Evolutionary conservation across 2,888 invertebrate genomes (phyloP).

Genomic region (Dasysyrphus albostriatus): DNA sequence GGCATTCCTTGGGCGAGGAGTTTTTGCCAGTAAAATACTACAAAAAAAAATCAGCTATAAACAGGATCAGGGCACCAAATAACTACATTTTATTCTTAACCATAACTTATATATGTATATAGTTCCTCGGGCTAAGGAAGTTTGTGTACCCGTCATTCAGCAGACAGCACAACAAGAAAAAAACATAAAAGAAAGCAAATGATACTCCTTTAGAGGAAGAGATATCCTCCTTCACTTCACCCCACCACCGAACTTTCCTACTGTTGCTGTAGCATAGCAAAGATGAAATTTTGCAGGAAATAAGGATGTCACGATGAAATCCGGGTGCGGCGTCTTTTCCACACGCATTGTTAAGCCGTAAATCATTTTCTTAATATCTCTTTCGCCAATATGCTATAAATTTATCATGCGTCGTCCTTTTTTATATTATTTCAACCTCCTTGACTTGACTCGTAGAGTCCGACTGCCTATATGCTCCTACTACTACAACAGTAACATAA

Average conservation of each 20-base stretch:
- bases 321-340: slow-evolving; percentile 57
- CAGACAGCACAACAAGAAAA: slow-evolving; percentile 8
- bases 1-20: slow-evolving; percentile 45
- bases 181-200: slow-evolving; percentile 15
- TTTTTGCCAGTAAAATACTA: neutral
- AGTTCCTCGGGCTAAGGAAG: slow-evolving; percentile 68
- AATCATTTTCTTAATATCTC: slow-evolving; percentile 75
- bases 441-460: neutral
- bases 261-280: neutral
- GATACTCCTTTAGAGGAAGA: slow-evolving; percentile 6
- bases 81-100: slow-evolving; percentile 72
- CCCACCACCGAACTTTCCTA: neutral
- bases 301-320: slow-evolving; percentile 60
- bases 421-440: slow-evolving; percentile 14
- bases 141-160: slow-evolving; percentile 53
- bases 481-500: neutral
- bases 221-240: slow-evolving; percentile 20
- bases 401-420: slow-evolving; percentile 70
- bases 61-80: slow-evolving; percentile 67
- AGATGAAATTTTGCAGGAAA: slow-evolving; percentile 53
- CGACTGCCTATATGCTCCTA: neutral
- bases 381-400: slow-evolving; percentile 76
- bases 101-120: slow-evolving; percentile 64
- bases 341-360: slow-evolving; percentile 65
- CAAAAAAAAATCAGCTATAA: slow-evolving; percentile 30